Conservation (phyloP, 1,140 invertebrate species). For the Heliconius hermathena region DNA sequence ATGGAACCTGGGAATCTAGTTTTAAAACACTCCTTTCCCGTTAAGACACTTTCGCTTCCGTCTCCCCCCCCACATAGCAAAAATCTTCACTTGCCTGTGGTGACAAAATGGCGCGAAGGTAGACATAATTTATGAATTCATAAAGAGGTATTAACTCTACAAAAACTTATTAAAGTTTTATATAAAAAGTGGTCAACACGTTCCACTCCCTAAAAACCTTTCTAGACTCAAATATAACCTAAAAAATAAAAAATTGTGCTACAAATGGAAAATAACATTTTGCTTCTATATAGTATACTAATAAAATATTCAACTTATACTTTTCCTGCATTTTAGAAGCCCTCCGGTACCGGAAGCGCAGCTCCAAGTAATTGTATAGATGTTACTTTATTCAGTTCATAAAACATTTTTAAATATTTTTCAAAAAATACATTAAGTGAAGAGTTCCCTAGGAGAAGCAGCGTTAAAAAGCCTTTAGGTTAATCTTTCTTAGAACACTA, state of each 20-base stretch:
- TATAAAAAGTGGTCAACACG: background rate
- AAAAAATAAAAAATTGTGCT: background rate
- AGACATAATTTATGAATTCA: too few species aligned
- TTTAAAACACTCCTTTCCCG: too few species aligned
- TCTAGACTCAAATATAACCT: background rate
- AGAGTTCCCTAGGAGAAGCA: background rate
- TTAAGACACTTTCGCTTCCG: too few species aligned
- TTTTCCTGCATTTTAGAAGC: conserved; percentile 4
- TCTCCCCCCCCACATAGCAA: too few species aligned
- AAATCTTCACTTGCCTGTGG: too few species aligned
- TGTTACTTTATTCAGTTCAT: background rate
- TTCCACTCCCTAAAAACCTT: background rate
- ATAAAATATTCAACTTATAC: background rate
- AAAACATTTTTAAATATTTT: background rate
- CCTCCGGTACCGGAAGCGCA: background rate
- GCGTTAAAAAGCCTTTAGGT: background rate
- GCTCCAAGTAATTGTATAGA: conserved; percentile 9
- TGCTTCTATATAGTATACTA: background rate
- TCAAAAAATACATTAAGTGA: background rate
- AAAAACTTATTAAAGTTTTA: background rate
- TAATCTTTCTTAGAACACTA: background rate
- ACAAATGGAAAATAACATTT: background rate
- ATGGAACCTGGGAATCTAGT: too few species aligned
- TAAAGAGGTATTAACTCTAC: too few species aligned
- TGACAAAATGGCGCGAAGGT: too few species aligned